Conservation (phyloP, 2,888 invertebrate species). For the Digitonthophagus gazella region DNA sequence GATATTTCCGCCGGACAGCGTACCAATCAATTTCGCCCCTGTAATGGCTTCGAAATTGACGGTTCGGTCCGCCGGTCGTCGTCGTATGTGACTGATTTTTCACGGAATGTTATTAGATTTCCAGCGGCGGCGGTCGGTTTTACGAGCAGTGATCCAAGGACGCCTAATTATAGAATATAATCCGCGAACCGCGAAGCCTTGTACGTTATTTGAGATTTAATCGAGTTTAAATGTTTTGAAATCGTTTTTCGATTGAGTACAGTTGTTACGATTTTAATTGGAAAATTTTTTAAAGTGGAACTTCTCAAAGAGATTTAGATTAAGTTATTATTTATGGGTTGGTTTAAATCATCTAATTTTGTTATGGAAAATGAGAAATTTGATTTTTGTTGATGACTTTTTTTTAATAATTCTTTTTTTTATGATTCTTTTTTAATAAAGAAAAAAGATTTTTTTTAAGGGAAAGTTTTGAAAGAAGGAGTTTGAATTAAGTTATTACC, state of each 20-base stretch:
- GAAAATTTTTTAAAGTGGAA: too few relatives aligned
- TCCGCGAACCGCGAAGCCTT: not conserved
- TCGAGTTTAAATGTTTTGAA: too few relatives aligned
- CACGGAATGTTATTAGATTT: not conserved
- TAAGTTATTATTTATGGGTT: too few relatives aligned
- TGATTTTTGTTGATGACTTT: too few relatives aligned
- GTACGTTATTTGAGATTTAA: not conserved
- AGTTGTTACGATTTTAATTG: too few relatives aligned
- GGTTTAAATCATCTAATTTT: too few relatives aligned
- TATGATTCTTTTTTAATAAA: too few relatives aligned
- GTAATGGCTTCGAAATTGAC: slow-evolving; percentile 5
- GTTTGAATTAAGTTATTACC: not conserved
- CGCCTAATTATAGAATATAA: not conserved
- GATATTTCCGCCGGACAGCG: slow-evolving; percentile 1
- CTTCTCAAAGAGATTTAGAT: too few relatives aligned
- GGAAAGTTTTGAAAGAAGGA: not conserved
- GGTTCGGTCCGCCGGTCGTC: not conserved
- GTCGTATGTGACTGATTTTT: not conserved
- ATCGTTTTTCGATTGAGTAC: too few relatives aligned
- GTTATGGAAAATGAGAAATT: too few relatives aligned
- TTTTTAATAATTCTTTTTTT: too few relatives aligned
- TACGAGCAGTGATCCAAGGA: not conserved
- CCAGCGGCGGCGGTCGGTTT: not conserved
- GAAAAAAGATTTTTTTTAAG: not conserved
- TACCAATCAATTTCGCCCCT: slow-evolving; percentile 8